Evolutionary conservation across 2,113 vertebrate genomes (phyloP), one percentile per base, ranked within the genome.

Genomic region (Rallus limicola): DNA sequence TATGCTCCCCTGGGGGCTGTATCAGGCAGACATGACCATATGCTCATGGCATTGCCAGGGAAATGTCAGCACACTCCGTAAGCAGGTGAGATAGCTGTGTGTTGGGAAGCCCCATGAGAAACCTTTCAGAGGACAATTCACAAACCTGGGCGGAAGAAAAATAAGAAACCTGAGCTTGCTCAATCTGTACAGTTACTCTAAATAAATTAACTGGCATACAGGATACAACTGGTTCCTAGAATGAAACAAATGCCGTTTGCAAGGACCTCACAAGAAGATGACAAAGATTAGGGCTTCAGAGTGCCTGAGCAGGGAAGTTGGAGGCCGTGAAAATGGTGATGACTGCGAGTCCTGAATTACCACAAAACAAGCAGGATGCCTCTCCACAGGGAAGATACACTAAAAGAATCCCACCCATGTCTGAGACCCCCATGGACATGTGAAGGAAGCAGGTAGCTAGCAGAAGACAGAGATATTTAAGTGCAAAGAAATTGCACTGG

Each of bases 41-140:
- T 8, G 44, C 36, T 40, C 36, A 0, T 0, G 6, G 48, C 42
- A 50, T 40, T 10, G 12, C 50, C 29, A 21, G 48, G 40, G 65
- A 56, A 38, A 40, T 1, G 0, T 0, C 1, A 0, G 20, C 1
- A 0, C 1, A 1, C 26, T 4, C 63, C 3, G 0, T 19, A 7
- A 10, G 19, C n/a, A 16, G 71, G n/a, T 55, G 92, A 36, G 82
- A 25, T 16, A 34, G 25, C n/a, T 58, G 46, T 1, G 0, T 0
- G 0, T 60, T 31, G 38, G 34, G 64, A 74, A 86, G 62, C 40
- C n/a, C 28, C 36, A 5, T 78, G 94, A 83, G 94, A 95, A 96
- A 75, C 52, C 25, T 72, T 40, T 24, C 46, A 36, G n/a, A 70
- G 52, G 59, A 74, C 71, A 77, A 83, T 81, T 90, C 86, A 81